phyloP scores from a whole-genome alignment of 2,888 invertebrate species.

The Nymphalis c-album region DNA sequence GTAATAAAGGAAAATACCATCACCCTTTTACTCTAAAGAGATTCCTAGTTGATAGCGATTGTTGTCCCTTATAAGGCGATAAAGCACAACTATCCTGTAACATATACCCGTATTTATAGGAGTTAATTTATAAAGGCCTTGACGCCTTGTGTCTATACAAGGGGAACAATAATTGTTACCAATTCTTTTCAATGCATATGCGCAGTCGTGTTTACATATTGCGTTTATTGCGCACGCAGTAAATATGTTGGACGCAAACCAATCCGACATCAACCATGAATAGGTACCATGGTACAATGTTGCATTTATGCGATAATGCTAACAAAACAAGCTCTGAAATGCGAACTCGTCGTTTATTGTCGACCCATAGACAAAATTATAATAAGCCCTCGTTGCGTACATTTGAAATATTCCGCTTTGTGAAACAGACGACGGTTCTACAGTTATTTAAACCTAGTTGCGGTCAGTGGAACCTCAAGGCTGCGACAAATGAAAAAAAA shows the following conservation, averaged over 20 bases:
- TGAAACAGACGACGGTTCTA: constrained; percentile 17
- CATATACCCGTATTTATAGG: neutral
- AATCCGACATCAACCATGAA: constrained; percentile 1
- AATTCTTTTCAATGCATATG: constrained; percentile 27
- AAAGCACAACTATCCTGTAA: constrained; percentile 4
- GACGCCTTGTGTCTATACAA: constrained; percentile 14
- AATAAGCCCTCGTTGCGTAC: constrained; percentile 13
- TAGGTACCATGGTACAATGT: constrained; percentile 1
- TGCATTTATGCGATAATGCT: neutral
- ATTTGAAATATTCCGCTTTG: constrained; percentile 24
- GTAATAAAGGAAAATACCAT: neutral
- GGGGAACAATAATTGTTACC: constrained; percentile 27
- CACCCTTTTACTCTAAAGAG: neutral
- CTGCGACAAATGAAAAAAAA: constrained; percentile 29
- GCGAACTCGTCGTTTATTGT: neutral
- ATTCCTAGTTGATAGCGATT: constrained; percentile 6
- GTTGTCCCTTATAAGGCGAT: constrained; percentile 4
- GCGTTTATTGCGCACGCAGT: constrained; percentile 10
- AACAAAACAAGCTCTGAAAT: constrained; percentile 3
- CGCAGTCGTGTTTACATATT: constrained; percentile 14
- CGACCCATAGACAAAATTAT: neutral
- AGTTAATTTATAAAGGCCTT: constrained; percentile 7
- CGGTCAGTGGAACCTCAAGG: constrained; percentile 30
- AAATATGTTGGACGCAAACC: constrained; percentile 12
- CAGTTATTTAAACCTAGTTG: constrained; percentile 32